Evolutionary conservation across 2,113 vertebrate species (phyloP).

Genomic region (Labeo rohita): DNA sequence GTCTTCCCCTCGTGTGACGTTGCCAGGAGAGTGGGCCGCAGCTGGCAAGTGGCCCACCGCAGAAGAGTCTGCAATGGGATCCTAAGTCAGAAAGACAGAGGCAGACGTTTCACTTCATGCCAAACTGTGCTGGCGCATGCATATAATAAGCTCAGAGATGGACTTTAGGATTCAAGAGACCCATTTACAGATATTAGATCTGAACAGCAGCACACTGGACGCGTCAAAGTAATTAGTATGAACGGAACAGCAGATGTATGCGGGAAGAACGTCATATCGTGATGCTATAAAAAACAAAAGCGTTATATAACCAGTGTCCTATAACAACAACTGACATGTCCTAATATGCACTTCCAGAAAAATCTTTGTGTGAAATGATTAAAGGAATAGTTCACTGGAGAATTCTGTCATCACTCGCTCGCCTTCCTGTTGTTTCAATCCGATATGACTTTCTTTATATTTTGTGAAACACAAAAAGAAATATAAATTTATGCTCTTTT

Average conservation of each 20-base stretch:
- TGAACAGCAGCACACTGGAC: not conserved
- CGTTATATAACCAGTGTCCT: not conserved
- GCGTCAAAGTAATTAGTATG: not conserved
- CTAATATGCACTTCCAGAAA: not conserved
- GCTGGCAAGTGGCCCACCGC: slow-evolving; percentile 67
- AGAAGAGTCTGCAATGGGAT: slow-evolving; percentile 61
- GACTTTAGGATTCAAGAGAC: slow-evolving; percentile 24
- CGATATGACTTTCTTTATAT: not conserved
- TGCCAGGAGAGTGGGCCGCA: slow-evolving; percentile 68
- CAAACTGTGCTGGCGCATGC: not conserved
- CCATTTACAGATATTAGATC: slow-evolving; percentile 9
- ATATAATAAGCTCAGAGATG: not conserved
- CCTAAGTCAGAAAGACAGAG: slow-evolving; percentile 63
- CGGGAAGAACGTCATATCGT: not conserved
- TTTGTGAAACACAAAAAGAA: not conserved
- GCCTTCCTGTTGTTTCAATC: not conserved
- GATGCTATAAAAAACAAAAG: not conserved
- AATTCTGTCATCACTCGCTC: not conserved
- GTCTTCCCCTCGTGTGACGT: slow-evolving; percentile 74
- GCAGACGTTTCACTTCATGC: slow-evolving; percentile 24
- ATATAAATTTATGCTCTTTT: not conserved
- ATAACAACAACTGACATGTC: not conserved
- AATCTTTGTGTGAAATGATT: slow-evolving; percentile 2
- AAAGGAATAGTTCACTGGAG: not conserved
- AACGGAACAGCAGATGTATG: slow-evolving; percentile 3